Evolutionary conservation across 2,888 invertebrate genomes (phyloP), one percentile per base, ranked within the genome.

Genomic region (Pseudococcus viburni): DNA sequence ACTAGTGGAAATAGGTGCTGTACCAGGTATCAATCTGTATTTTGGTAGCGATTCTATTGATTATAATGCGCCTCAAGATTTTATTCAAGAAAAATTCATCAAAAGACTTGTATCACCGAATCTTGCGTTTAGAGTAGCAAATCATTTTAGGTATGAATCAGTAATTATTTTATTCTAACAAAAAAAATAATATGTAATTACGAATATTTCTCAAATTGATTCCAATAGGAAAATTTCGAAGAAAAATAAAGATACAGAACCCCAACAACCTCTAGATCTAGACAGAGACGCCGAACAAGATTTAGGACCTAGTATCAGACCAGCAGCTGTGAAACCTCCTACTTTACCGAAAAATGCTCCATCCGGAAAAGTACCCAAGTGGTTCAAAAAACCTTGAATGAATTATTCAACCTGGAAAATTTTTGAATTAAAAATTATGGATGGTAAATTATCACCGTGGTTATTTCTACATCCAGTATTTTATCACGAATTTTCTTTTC

Each of bases 21-120:
- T 97, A 7, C 97, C 97, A 90, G 96, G 95, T 22, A 93, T 95
- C 88, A 91, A 97, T 91, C 94, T 96, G 92, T 96, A 95, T 91
- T 94, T 94, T 89, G 93, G 93, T 90, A 90, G 92, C 11, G 91
- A 92, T 77, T 91, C 91, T 22, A 91, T 91, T 17, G 91, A 91
- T 68, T 22, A 77, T 26, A 85, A 55, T 17, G 15, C 68, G 12
- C 12, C 51, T 39, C 46, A 46, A 83, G 83, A 33, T 22, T 55
- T 85, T 55, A 84, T 77, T 22, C 90, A 93, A 91, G 91, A 96
- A 11, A 94, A 94, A 91, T 91, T 95, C 88, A 93, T 94, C 90
- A 91, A 92, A 22, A 94, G 94, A 91, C 92, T 94, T 89, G 95
- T 95, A 3, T 93, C 95, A 68, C 94, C 94, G 90, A 94, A 94